These are phyloP conservation scores for Lamprotornis superbus DNA, from an alignment of 2,113 vertebrate genomes.

Conservation along the genomic window DNA sequence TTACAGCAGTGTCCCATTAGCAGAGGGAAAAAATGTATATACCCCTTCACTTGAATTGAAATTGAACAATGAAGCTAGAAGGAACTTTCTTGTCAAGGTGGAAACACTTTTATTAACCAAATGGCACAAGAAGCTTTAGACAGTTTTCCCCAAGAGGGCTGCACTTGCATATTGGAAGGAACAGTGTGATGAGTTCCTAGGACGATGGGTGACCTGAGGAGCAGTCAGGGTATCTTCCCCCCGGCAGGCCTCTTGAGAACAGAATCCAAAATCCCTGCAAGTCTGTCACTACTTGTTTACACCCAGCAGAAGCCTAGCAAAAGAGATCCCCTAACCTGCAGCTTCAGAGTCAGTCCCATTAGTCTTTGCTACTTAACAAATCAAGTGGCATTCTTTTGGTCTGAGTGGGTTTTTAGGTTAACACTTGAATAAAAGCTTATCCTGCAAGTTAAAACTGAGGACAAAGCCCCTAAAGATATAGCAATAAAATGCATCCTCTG, in stretches of 20 bases:
- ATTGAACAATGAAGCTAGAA: neutral
- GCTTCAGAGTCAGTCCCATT: neutral
- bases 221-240: neutral
- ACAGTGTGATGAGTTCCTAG: neutral
- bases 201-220: neutral
- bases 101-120: conserved; percentile 36
- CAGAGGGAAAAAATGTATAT: neutral
- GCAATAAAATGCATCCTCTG: neutral
- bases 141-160: neutral
- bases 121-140: conserved; percentile 36
- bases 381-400: neutral
- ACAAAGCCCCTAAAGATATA: neutral
- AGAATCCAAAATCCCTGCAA: neutral
- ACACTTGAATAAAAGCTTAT: neutral
- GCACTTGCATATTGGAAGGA: conserved; percentile 30
- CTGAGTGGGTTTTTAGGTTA: neutral
- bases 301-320: neutral
- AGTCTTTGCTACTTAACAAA: neutral
- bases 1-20: conserved; percentile 14
- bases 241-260: neutral
- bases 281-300: neutral
- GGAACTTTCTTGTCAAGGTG: neutral
- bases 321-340: neutral
- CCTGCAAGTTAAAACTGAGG: neutral
- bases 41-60: neutral